phyloP scores from a whole-genome alignment of 1,140 invertebrate species.

The Ceratoteleas bidentatus region DNA sequence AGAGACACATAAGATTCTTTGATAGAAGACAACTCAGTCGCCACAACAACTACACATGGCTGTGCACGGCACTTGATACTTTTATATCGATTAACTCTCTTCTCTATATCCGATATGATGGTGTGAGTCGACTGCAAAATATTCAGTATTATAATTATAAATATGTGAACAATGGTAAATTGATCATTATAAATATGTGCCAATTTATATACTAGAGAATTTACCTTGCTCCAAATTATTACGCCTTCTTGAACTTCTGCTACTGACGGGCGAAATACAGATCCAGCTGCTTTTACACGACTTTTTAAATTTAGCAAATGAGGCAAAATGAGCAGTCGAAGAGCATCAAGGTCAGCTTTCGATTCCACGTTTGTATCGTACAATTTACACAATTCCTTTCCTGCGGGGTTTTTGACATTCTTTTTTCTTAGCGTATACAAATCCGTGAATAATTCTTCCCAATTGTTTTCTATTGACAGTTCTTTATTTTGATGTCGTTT shows the following conservation, averaged over 20 bases:
- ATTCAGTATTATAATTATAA: background rate
- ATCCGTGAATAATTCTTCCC: background rate
- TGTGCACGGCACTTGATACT: constrained; percentile 1
- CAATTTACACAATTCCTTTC: background rate
- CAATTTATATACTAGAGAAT: constrained; percentile 1
- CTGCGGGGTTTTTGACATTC: background rate
- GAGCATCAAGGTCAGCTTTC: background rate
- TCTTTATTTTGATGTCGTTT: background rate
- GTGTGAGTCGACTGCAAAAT: constrained; percentile 9
- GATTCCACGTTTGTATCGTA: background rate
- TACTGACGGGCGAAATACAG: background rate
- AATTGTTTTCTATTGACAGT: background rate
- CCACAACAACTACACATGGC: constrained; percentile 16
- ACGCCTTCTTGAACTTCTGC: constrained; percentile 12
- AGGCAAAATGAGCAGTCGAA: constrained; percentile 9
- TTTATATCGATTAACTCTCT: constrained; percentile 4
- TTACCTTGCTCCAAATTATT: constrained; percentile 21
- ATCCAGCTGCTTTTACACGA: background rate
- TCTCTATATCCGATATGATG: constrained; percentile 9
- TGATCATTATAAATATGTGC: no score
- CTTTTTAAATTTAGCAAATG: constrained; percentile 7
- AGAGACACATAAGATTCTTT: constrained; percentile 17
- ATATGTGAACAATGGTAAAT: no score
- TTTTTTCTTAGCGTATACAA: background rate
- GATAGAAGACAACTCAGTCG: background rate